phyloP scores from a whole-genome alignment of 2,797 vertebrate genomes.

The Centropyge bicolor region DNA sequence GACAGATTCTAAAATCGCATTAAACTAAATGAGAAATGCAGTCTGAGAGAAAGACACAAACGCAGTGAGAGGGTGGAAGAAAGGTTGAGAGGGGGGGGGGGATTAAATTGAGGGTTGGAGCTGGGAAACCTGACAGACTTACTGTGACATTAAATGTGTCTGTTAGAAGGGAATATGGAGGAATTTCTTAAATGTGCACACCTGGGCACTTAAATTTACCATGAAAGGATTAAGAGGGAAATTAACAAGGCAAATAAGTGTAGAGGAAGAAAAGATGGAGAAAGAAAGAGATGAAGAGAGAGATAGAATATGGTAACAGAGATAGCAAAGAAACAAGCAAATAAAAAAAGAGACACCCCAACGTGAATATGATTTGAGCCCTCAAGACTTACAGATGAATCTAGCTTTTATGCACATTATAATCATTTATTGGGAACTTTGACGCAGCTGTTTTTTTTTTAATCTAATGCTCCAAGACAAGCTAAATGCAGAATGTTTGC shows the following conservation, averaged over 20 bases:
- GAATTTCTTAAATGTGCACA: conserved; percentile 56
- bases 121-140: conserved; percentile 81
- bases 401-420: neutral
- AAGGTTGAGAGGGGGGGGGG: conserved; percentile 59
- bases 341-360: neutral
- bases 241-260: conserved; percentile 48
- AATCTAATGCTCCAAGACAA: neutral
- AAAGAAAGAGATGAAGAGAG: conserved; percentile 17
- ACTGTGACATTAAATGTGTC: conserved; percentile 84
- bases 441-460: neutral
- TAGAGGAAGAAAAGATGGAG: conserved; percentile 19
- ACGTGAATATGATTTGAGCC: conserved; percentile 13
- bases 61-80: conserved; percentile 48
- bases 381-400: conserved; percentile 7
- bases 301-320: conserved; percentile 2
- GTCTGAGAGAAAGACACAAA: conserved; percentile 69
- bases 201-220: conserved; percentile 71
- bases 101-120: conserved; percentile 79
- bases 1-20: conserved; percentile 86
- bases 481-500: conserved; percentile 6
- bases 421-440: neutral
- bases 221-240: conserved; percentile 64
- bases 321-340: neutral
- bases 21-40: conserved; percentile 81
- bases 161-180: conserved; percentile 68